phyloP scores from a whole-genome alignment of 2,113 vertebrate species.

The Nerophis ophidion region DNA sequence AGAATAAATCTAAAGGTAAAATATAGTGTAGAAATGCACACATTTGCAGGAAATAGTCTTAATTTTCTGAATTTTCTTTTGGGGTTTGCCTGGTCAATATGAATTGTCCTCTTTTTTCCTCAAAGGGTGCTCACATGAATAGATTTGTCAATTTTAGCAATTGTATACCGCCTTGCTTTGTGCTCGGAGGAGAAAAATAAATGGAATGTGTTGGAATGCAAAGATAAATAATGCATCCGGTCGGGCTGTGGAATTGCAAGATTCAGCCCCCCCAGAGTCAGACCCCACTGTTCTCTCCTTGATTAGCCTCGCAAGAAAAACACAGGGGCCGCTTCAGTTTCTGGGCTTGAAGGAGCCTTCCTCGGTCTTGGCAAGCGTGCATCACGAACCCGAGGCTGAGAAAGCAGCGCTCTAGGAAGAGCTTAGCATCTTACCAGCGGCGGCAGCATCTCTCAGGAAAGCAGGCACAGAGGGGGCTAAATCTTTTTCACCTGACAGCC shows the following conservation, averaged over 20 bases:
- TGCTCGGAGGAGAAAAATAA: constrained; percentile 65
- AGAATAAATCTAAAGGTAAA: too few relatives aligned
- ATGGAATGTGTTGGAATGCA: constrained; percentile 65
- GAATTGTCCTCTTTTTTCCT: too few relatives aligned
- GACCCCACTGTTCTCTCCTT: constrained; percentile 53
- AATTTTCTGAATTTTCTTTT: too few relatives aligned
- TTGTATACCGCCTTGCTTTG: constrained; percentile 46
- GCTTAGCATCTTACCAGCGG: constrained; percentile 55
- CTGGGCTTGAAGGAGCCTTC: constrained; percentile 45
- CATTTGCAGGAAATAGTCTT: too few relatives aligned
- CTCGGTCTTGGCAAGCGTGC: constrained; percentile 48
- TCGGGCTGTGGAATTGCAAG: constrained; percentile 45
- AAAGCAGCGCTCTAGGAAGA: constrained; percentile 58
- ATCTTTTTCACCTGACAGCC: constrained; percentile 39
- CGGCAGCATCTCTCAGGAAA: constrained; percentile 47
- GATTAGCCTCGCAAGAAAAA: constrained; percentile 63
- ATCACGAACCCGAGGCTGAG: constrained; percentile 54
- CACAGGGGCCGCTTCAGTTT: constrained; percentile 41
- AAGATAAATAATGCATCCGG: constrained; percentile 71
- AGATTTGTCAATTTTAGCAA: too few relatives aligned
- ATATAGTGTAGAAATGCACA: too few relatives aligned
- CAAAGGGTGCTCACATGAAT: too few relatives aligned
- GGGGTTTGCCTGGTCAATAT: too few relatives aligned
- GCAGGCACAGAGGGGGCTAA: constrained; percentile 38
- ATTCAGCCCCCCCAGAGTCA: constrained; percentile 50